Evolutionary conservation across 2,888 invertebrate genomes (phyloP).

Genomic region (Ceramica pisi): DNA sequence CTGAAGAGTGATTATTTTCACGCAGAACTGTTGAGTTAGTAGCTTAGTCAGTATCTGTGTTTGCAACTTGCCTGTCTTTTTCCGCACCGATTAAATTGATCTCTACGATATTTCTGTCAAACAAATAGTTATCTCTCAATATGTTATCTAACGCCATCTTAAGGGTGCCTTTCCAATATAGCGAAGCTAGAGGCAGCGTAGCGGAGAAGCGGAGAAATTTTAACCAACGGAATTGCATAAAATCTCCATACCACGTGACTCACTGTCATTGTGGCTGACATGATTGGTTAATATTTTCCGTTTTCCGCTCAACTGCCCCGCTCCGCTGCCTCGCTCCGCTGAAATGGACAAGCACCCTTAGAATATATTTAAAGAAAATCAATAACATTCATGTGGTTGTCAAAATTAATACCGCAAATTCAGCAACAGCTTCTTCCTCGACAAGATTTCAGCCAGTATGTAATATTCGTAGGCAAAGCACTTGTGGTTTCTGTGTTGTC

Average conservation of each 20-base stretch:
- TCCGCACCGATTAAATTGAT: slow-evolving; percentile 78
- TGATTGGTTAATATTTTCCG: too few relatives aligned
- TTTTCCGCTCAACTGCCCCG: too few relatives aligned
- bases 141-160: neutral
- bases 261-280: too few relatives aligned
- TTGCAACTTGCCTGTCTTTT: slow-evolving; percentile 83
- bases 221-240: too few relatives aligned
- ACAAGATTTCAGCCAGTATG: neutral
- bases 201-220: too few relatives aligned
- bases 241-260: too few relatives aligned
- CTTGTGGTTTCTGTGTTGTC: slow-evolving; percentile 28
- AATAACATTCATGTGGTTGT: slow-evolving; percentile 2
- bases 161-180: neutral
- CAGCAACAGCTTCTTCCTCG: neutral
- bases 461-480: slow-evolving; percentile 8
- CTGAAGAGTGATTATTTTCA: slow-evolving; percentile 1
- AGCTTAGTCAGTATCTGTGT: slow-evolving; percentile 4
- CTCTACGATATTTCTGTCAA: slow-evolving; percentile 86
- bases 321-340: too few relatives aligned
- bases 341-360: too few relatives aligned
- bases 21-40: slow-evolving; percentile 30
- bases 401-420: slow-evolving; percentile 16
- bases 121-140: slow-evolving; percentile 64
- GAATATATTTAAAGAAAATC: neutral
- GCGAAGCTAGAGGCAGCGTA: too few relatives aligned